A percentile compares a stretch with the other conserved stretches of the same genome.
Evolutionary conservation across 1,140 invertebrate species (phyloP).

Genomic region (Chelonus insularis): DNA sequence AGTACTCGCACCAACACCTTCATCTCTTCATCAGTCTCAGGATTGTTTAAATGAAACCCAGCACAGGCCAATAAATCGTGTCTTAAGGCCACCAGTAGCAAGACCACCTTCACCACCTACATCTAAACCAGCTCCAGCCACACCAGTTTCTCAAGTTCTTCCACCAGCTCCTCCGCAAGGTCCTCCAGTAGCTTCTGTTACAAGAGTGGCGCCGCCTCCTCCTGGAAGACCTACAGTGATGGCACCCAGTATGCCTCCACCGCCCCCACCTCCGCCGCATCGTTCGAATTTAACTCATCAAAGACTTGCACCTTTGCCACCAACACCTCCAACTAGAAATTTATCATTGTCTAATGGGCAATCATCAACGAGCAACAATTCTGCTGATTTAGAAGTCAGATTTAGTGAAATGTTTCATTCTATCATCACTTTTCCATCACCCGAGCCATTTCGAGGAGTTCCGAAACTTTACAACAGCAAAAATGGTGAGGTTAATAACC

Average conservation of each 20-base stretch:
- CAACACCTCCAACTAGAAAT: conserved; percentile 43
- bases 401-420: conserved; percentile 61
- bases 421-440: conserved; percentile 58
- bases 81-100: conserved; percentile 49
- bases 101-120: conserved; percentile 57
- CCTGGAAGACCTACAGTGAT: conserved; percentile 45
- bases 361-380: conserved; percentile 40
- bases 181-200: conserved; percentile 16
- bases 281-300: conserved; percentile 43
- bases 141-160: neutral
- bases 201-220: conserved; percentile 48
- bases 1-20: conserved; percentile 48
- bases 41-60: conserved; percentile 56
- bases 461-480: conserved; percentile 64
- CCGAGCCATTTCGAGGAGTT: conserved; percentile 57
- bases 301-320: conserved; percentile 42
- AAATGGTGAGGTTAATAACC: conserved; percentile 53
- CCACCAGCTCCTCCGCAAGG: conserved; percentile 6
- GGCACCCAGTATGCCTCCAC: conserved; percentile 52
- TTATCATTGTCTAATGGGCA: conserved; percentile 45
- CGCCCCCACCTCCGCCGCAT: conserved; percentile 52
- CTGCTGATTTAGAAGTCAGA: conserved; percentile 56
- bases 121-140: conserved; percentile 32
- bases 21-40: conserved; percentile 61
- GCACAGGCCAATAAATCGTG: conserved; percentile 42